Base-by-base conservation (phyloP, 1,140 invertebrate genomes). In the Lucilia sericata region DNA sequence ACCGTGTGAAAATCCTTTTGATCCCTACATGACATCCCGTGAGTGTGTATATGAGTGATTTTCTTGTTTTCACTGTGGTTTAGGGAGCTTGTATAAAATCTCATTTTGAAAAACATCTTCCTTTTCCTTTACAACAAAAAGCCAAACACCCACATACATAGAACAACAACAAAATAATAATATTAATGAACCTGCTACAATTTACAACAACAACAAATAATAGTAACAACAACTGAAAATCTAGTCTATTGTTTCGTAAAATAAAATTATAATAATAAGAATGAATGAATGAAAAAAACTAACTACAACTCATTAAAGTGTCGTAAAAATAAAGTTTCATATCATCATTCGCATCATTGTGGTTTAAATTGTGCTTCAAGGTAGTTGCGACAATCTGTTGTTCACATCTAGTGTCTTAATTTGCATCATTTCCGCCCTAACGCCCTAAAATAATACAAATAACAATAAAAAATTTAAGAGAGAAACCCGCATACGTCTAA, bases 1-100 rank as follows among this genome's bases (percentile, higher is more conserved):
- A 21, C 65, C 65, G 74, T 78, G 75, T 80, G 42, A 80, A 80
- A 80, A 80, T 80, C 76, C 76, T 49, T 80, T 80, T 80, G 76
- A 80, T 80, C 76, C 76, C 76, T 80, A 25, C 76, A 80, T 80
- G 76, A 80, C 76, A 80, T 80, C n/a, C 76, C 13, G 74, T 76
- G 30, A 34, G 13, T 8, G 25, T 36, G 74, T 21, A 76, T 76
- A 5, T 42, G 74, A 19, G 34, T n/a, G 74, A 34, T 12, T 76
- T 7, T 42, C 42, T 10, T 75, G 74, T 75, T 7, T 75, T 5
- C 8, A 14, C 12, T 17, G 34, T n/a, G 74, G 74, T 76, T 76
- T 42, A 17, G 74, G 14, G 74, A 42, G 74, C 34, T 30, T 76
- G 34, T 76, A 36, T 47, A 76, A n/a, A 34, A 76, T n/a, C 30